These are phyloP conservation scores for Diploptera punctata DNA, from an alignment of 2,888 invertebrate species.

Conservation along the genomic window DNA sequence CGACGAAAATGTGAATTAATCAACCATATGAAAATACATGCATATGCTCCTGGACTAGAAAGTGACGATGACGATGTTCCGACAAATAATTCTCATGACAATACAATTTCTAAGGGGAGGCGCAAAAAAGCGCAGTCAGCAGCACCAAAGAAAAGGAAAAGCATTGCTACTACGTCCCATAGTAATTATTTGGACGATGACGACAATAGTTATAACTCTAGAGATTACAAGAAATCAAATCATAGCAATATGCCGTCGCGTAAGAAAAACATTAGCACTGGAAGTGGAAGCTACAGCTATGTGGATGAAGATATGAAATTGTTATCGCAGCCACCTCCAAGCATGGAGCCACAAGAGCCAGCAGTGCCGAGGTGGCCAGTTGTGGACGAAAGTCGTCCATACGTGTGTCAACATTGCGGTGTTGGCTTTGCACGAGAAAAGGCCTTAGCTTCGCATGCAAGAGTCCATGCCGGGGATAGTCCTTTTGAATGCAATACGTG, in stretches of 20 bases:
- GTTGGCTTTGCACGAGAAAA: slow-evolving; percentile 83
- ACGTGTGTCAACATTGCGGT: slow-evolving; percentile 79
- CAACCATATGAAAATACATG: slow-evolving; percentile 83
- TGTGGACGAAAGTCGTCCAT: slow-evolving; percentile 76
- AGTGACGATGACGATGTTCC: slow-evolving; percentile 58
- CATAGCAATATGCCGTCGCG: slow-evolving; percentile 46
- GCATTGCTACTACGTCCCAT: slow-evolving; percentile 48
- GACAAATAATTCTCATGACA: slow-evolving; percentile 51
- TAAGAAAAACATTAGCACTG: slow-evolving; percentile 49
- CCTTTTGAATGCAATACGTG: slow-evolving; percentile 81
- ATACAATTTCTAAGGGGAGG: slow-evolving; percentile 50
- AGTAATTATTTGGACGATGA: slow-evolving; percentile 35
- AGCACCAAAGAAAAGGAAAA: slow-evolving; percentile 53
- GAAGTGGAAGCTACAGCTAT: slow-evolving; percentile 53
- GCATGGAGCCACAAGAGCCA: slow-evolving; percentile 30
- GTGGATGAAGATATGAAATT: slow-evolving; percentile 59
- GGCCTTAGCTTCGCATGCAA: slow-evolving; percentile 76
- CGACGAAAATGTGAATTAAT: slow-evolving; percentile 80
- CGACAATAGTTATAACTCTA: slow-evolving; percentile 14
- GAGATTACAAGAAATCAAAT: slow-evolving; percentile 8
- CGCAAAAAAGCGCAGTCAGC: slow-evolving; percentile 53
- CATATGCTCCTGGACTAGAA: slow-evolving; percentile 71
- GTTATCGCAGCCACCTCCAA: slow-evolving; percentile 49
- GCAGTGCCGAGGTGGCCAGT: slow-evolving; percentile 59
- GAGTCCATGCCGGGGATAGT: slow-evolving; percentile 81